A percentile compares a stretch with the other conserved stretches of the same genome.
These are phyloP conservation scores for Nomada fucata DNA, from an alignment of 2,888 invertebrate species.

Conservation along the genomic window DNA sequence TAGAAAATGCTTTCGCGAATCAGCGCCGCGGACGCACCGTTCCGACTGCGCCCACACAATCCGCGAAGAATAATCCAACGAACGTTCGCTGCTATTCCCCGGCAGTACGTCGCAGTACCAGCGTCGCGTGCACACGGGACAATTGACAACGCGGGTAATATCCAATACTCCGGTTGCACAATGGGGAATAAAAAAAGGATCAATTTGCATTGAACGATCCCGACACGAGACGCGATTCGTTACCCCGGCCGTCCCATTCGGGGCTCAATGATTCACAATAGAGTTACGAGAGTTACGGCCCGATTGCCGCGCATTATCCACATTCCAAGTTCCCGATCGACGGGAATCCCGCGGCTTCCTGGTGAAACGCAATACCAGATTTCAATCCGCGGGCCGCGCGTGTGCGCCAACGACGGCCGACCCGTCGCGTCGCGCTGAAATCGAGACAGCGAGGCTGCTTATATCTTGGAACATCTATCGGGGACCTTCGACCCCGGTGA, in stretches of 20 bases:
- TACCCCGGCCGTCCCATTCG: constrained; percentile 6
- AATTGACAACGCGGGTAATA: constrained; percentile 22
- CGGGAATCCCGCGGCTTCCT: constrained; percentile 49
- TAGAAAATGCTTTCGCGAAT: not conserved
- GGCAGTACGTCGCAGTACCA: too few relatives aligned
- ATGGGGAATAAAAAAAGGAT: constrained; percentile 20
- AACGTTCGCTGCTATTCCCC: not conserved
- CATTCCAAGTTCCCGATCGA: constrained; percentile 45
- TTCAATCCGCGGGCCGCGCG: constrained; percentile 57
- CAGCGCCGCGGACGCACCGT: not conserved
- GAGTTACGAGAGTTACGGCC: constrained; percentile 52
- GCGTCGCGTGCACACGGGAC: constrained; percentile 2
- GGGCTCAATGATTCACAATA: constrained; percentile 50
- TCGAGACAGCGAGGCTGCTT: constrained; percentile 71
- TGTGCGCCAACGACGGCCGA: constrained; percentile 40
- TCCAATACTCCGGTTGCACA: constrained; percentile 30
- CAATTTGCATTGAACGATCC: constrained; percentile 35
- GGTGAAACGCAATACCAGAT: constrained; percentile 66
- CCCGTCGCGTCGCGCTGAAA: constrained; percentile 62
- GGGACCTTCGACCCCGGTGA: constrained; percentile 71
- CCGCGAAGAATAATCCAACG: constrained; percentile 1
- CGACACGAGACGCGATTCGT: constrained; percentile 19
- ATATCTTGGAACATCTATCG: constrained; percentile 74
- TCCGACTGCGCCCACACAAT: not conserved
- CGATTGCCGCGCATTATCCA: constrained; percentile 57